Percentiles rank a stretch among this genome's conserved stretches.
Conservation (phyloP, 2,888 invertebrate genomes). For the Merodon equestris region DNA sequence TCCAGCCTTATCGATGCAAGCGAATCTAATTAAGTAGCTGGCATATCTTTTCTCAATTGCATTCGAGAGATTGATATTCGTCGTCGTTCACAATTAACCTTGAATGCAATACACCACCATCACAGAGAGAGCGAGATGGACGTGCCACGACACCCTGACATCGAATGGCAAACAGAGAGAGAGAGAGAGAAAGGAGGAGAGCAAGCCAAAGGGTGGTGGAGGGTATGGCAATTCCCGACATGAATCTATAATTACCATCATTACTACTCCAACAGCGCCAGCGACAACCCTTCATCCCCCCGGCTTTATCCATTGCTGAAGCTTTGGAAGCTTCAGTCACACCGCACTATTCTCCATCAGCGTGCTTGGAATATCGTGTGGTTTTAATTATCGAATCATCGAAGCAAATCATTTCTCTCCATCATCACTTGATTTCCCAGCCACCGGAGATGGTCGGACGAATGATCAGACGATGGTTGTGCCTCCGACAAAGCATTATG, state of each 20-base stretch:
- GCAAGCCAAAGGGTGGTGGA: slow-evolving; percentile 22
- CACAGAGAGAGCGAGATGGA: background rate
- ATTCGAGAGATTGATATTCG: slow-evolving; percentile 56
- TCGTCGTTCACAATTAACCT: slow-evolving; percentile 47
- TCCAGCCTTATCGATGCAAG: slow-evolving; percentile 52
- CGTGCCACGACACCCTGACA: too few species aligned
- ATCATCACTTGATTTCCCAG: slow-evolving; percentile 38
- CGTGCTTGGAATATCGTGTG: slow-evolving; percentile 57
- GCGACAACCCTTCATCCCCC: slow-evolving; percentile 32
- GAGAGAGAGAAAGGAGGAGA: slow-evolving; percentile 20
- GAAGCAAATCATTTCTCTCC: slow-evolving; percentile 67
- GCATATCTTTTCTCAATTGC: slow-evolving; percentile 41
- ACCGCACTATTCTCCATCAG: background rate
- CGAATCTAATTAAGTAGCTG: slow-evolving; percentile 43
- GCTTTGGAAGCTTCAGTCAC: background rate
- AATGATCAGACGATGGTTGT: background rate
- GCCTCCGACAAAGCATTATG: slow-evolving; percentile 11
- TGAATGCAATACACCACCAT: slow-evolving; percentile 43
- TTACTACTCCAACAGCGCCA: slow-evolving; percentile 41
- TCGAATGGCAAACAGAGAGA: background rate
- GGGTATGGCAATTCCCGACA: slow-evolving; percentile 64
- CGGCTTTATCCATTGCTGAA: background rate
- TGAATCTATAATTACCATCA: slow-evolving; percentile 68
- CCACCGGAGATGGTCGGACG: slow-evolving; percentile 24
- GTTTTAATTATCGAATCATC: slow-evolving; percentile 68